These are phyloP conservation scores for Thunnus albacares DNA, from an alignment of 2,797 vertebrate species.

Conservation along the genomic window DNA sequence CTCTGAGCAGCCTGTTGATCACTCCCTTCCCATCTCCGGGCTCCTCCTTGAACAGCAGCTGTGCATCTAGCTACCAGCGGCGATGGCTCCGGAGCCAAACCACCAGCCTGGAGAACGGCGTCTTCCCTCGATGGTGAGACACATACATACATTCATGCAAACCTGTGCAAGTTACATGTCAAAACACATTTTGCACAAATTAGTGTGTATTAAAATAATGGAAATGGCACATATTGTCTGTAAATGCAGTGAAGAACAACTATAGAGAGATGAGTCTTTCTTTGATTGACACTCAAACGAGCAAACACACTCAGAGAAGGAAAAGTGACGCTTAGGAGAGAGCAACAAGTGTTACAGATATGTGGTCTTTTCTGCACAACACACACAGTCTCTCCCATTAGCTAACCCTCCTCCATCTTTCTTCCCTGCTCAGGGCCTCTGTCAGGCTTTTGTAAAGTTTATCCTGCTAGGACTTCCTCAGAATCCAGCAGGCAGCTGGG, in stretches of 20 bases:
- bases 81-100: conserved; percentile 98
- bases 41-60: conserved; percentile 96
- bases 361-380: neutral
- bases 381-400: neutral
- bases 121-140: conserved; percentile 97
- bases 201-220: neutral
- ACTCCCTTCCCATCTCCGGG: conserved; percentile 97
- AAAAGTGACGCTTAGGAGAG: neutral
- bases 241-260: neutral
- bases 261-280: neutral
- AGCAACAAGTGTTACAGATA: neutral
- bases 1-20: conserved; percentile 97
- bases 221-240: neutral
- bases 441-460: conserved; percentile 50
- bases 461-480: conserved; percentile 59
- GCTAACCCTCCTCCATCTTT: neutral
- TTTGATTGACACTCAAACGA: neutral
- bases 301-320: neutral
- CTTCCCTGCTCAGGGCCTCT: conserved; percentile 12
- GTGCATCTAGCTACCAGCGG: conserved; percentile 97
- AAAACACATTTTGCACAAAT: neutral
- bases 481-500: conserved; percentile 60
- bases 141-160: neutral
- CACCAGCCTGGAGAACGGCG: conserved; percentile 97
- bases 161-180: neutral